Evolutionary conservation across 2,888 invertebrate species (phyloP), one percentile per base, ranked within the genome.

Genomic region (Eupithecia inturbata): DNA sequence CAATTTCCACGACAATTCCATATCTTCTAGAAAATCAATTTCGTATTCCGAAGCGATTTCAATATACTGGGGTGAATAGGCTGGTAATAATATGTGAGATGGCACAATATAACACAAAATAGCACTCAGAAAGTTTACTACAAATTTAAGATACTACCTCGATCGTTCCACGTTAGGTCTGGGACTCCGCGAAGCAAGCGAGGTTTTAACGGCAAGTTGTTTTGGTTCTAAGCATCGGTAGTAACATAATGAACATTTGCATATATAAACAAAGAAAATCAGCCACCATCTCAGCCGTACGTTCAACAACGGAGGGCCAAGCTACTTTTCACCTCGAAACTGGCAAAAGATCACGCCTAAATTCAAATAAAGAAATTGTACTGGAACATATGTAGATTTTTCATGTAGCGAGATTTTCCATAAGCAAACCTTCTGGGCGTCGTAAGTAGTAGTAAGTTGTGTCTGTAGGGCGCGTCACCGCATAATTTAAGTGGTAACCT

Each of bases 41-140:
- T 68, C 22, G 66, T 69, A 70, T 62, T 67, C 60, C 36, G 19
- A 69, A 72, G 45, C 60, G 66, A 73, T 69, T 70, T 70, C 68
- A 63, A 41, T 53, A 39, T 66, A 70, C 26, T 69, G 31, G 66
- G 73, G 62, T 26, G 45, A 67, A 70, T 72, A 68, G 68, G 71
- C 39, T 53, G 68, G 67, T 62, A 70, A 73, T 73, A 66, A 63
- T 68, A 36, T 67, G 67, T 49, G 67, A 39, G 64, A 6, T 7
- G 36, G 26, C 66, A 66, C 66, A 66, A 22, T 64, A 26, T 22
- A 22, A 5, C 33, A 6, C 22, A 10, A 36, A 12, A n/a, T 63
- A n/a, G 31, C 62, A 36, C 16, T n/a, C 66, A 66, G 66, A 66
- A 66, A 66, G 66, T 26, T 39, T 39, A 66, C 39, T n/a, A 49